phyloP scores from a whole-genome alignment of 2,797 vertebrate genomes.

The Peromyscus eremicus region DNA sequence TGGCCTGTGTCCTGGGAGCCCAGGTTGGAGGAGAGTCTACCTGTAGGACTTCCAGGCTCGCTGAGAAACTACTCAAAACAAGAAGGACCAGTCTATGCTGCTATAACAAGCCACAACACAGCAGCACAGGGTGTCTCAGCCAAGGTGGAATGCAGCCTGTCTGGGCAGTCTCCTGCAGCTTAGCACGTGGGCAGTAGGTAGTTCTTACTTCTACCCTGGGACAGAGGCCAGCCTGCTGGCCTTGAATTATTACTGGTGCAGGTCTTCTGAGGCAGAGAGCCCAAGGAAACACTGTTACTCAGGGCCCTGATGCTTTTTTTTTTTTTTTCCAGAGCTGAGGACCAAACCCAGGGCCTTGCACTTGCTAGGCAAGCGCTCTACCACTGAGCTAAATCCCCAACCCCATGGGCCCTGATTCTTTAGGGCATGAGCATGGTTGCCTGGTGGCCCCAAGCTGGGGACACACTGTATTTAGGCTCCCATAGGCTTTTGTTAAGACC shows the following conservation, averaged over 20 bases:
- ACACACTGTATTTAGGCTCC: slow-evolving; percentile 37
- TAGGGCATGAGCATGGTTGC: slow-evolving; percentile 35
- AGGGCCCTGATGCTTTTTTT: slow-evolving; percentile 31
- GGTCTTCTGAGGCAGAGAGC: not conserved
- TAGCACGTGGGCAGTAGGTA: not conserved
- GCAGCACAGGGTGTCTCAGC: not conserved
- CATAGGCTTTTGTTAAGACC: slow-evolving; percentile 45
- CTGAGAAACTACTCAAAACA: slow-evolving; percentile 69
- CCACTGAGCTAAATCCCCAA: no score
- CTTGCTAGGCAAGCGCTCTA: no score
- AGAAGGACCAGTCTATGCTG: slow-evolving; percentile 71
- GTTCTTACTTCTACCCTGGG: not conserved
- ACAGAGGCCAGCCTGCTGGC: not conserved
- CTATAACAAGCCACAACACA: slow-evolving; percentile 71
- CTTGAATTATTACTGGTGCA: not conserved
- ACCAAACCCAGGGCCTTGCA: no score
- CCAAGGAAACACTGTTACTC: not conserved
- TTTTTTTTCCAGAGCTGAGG: no score
- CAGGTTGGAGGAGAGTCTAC: slow-evolving; percentile 19
- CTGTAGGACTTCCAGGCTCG: slow-evolving; percentile 31
- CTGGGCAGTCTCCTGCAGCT: not conserved
- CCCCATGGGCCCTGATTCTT: slow-evolving; percentile 23
- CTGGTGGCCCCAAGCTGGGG: not conserved
- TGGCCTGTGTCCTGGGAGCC: not conserved
- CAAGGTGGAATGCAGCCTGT: slow-evolving; percentile 59